Percentiles rank a stretch among this genome's conserved stretches.
Conservation (phyloP, 2,888 invertebrate genomes). For the Acanthococcus lagerstroemiae region DNA sequence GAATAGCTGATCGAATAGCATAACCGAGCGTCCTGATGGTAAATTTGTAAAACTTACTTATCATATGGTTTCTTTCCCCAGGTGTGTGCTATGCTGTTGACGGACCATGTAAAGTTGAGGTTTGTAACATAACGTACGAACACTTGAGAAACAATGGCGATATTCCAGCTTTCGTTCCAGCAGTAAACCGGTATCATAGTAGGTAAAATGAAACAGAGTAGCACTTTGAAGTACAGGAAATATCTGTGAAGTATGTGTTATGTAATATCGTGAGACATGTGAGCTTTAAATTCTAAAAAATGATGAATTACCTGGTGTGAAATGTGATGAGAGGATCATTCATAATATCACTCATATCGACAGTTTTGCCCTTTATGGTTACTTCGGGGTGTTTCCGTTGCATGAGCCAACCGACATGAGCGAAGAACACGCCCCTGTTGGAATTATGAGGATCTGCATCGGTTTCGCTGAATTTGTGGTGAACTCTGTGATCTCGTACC, state of each 20-base stretch:
- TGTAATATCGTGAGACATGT: neutral
- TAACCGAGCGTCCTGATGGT: neutral
- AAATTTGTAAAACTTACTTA: slow-evolving; percentile 36
- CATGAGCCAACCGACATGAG: slow-evolving; percentile 89
- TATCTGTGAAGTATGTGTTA: slow-evolving; percentile 40
- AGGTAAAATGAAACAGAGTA: slow-evolving; percentile 48
- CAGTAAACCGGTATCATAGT: slow-evolving; percentile 47
- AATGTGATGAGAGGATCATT: slow-evolving; percentile 67
- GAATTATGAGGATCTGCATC: slow-evolving; percentile 75
- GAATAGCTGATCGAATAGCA: neutral
- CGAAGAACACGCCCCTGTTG: slow-evolving; percentile 76
- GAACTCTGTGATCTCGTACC: slow-evolving; percentile 66
- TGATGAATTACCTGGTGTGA: slow-evolving; percentile 57
- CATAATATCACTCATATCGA: slow-evolving; percentile 73
- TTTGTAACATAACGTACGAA: slow-evolving; percentile 64
- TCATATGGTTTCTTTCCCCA: slow-evolving; percentile 65
- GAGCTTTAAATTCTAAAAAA: neutral
- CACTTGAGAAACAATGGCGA: slow-evolving; percentile 45
- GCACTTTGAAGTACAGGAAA: slow-evolving; percentile 46
- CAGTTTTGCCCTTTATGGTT: slow-evolving; percentile 57
- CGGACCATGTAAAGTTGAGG: slow-evolving; percentile 79
- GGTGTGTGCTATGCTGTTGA: slow-evolving; percentile 77
- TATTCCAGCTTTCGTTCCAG: slow-evolving; percentile 48
- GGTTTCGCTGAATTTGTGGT: slow-evolving; percentile 64
- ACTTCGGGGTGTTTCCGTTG: slow-evolving; percentile 82